Base-by-base conservation (phyloP, 1,140 invertebrate species). In the Archivesica marissinica region DNA sequence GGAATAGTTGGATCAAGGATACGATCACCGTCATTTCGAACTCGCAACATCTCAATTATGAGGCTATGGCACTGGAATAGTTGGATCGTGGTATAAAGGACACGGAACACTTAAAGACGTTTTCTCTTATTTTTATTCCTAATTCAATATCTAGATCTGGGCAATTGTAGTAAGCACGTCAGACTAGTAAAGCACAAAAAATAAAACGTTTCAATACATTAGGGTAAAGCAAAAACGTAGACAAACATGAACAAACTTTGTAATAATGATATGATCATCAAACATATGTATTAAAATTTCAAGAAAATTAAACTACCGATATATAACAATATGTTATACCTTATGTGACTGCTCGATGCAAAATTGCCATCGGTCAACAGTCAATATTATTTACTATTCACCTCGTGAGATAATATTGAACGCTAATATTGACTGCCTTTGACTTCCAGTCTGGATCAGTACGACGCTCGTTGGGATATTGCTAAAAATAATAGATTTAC, bases 111-210 rank as follows among this genome's bases (percentile, higher is more conserved):
- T n/a, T n/a, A n/a, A n/a, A n/a, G n/a, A 64, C 59, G 30, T 64
- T 64, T 64, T 64, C 59, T 64, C 6, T 64, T 6, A 17, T 64
- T 64, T 64, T 64, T n/a, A 64, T 64, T 64, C 38, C 59, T 64
- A 64, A 64, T 35, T 64, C 59, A 35, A 33, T n/a, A 64, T 64
- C 59, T 64, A 64, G 30, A 35, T 64, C 59, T 64, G 59, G 59
- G 59, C 59, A 64, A n/a, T 64, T 35, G 38, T 64, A 64, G 1
- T 64, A 64, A 64, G 59, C 59, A 64, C 30, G 23, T 64, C 59
- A 64, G 59, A 64, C 59, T 64, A 64, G 59, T 64, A 64, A 64
- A 64, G 59, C 59, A 64, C 59, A 64, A 64, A 64, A 52, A 64
- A 64, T 64, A 64, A 64, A 64, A 64, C 59, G 20, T 64, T 33